These are phyloP conservation scores for Antitype chi DNA, from an alignment of 2,888 invertebrate species.

Conservation along the genomic window DNA sequence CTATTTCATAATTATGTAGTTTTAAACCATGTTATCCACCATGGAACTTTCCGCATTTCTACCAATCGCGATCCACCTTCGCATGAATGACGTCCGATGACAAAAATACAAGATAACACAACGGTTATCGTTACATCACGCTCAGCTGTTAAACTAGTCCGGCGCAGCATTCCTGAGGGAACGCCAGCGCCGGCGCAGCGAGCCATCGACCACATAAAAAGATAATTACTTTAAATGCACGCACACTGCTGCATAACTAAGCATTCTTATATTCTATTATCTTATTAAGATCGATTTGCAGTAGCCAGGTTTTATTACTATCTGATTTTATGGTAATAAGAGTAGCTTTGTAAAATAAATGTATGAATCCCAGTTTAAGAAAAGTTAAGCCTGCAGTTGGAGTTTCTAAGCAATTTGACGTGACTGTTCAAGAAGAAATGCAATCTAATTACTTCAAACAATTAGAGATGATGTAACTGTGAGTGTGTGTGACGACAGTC, in stretches of 20 bases:
- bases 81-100: constrained; percentile 67
- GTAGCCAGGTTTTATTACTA: constrained; percentile 24
- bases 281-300: constrained; percentile 38
- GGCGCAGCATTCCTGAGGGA: constrained; percentile 85
- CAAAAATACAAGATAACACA: constrained; percentile 75
- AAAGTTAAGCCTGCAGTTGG: background rate
- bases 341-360: background rate
- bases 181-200: constrained; percentile 74
- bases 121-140: constrained; percentile 79
- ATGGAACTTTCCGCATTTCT: constrained; percentile 35
- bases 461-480: constrained; percentile 24
- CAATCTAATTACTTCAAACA: constrained; percentile 25
- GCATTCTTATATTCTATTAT: constrained; percentile 51
- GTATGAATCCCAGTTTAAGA: background rate
- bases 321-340: constrained; percentile 18
- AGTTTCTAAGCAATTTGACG: background rate
- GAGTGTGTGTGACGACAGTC: constrained; percentile 27
- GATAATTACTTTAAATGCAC: constrained; percentile 72
- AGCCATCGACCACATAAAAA: constrained; percentile 73
- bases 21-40: background rate
- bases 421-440: constrained; percentile 7
- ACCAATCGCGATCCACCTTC: constrained; percentile 27
- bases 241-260: constrained; percentile 58
- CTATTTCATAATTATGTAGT: background rate
- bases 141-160: constrained; percentile 84